Conservation (phyloP, 2,113 vertebrate genomes). For the Cervus canadensis region DNA sequence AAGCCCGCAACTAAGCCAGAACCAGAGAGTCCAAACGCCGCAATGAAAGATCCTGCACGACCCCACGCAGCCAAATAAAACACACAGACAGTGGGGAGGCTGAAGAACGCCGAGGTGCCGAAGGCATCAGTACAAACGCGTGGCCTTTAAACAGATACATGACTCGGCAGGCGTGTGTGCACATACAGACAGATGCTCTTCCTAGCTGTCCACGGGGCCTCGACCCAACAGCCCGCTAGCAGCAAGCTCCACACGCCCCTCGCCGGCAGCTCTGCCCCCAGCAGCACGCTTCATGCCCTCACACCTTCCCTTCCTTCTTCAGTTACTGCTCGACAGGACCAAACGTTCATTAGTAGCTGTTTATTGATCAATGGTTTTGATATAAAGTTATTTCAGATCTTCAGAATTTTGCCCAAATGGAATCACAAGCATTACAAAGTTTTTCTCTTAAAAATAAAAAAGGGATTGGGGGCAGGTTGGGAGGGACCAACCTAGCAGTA, state of each 20-base stretch:
- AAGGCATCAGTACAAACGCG: accelerated
- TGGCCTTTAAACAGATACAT: background rate
- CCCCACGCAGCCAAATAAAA: background rate
- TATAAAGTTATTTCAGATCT: conserved; percentile 71
- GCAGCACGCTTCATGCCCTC: accelerated
- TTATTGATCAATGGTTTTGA: conserved; percentile 75
- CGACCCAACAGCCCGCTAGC: background rate
- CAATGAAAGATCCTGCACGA: background rate
- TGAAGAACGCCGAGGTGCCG: background rate
- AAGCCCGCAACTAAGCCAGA: background rate
- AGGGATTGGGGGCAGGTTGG: background rate
- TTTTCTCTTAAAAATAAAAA: conserved; percentile 48
- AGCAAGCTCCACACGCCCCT: background rate
- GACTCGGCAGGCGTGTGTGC: no score
- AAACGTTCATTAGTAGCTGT: conserved; percentile 65
- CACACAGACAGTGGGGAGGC: background rate
- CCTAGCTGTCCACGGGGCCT: background rate
- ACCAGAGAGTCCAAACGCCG: background rate
- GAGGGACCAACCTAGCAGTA: conserved; percentile 47
- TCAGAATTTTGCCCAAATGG: conserved; percentile 55
- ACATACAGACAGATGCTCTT: accelerated
- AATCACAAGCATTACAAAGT: conserved; percentile 73
- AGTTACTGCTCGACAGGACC: conserved; percentile 57
- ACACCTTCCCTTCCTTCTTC: background rate
- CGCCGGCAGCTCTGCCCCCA: background rate